Evolutionary conservation across 2,888 invertebrate species (phyloP).

Genomic region (Clusia tigrina): DNA sequence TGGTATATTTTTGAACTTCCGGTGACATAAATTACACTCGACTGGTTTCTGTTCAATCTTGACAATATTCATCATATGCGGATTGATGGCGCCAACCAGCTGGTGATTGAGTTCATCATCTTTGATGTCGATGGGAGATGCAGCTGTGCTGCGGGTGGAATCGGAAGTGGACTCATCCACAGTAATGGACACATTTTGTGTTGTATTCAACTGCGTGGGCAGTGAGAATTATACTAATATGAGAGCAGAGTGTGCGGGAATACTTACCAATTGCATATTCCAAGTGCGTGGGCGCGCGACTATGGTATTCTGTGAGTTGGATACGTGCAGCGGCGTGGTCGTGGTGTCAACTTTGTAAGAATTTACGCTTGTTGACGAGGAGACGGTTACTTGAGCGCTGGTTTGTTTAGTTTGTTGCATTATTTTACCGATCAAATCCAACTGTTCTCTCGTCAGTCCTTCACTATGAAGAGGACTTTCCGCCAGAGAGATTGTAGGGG

Average conservation of each 20-base stretch:
- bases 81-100: slow-evolving; percentile 55
- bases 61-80: slow-evolving; percentile 61
- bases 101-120: slow-evolving; percentile 51
- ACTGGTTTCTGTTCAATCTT: slow-evolving; percentile 82
- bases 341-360: slow-evolving; percentile 58
- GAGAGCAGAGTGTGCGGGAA: not conserved
- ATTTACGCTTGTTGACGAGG: slow-evolving; percentile 60
- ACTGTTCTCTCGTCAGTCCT: slow-evolving; percentile 75
- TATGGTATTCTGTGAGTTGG: slow-evolving; percentile 38
- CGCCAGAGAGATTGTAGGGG: slow-evolving; percentile 53
- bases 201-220: slow-evolving; percentile 4
- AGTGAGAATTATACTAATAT: not conserved
- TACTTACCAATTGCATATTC: slow-evolving; percentile 67
- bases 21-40: slow-evolving; percentile 93
- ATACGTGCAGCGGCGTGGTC: slow-evolving; percentile 33
- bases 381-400: slow-evolving; percentile 63
- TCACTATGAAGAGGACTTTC: slow-evolving; percentile 68
- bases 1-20: slow-evolving; percentile 96
- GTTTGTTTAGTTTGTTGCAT: slow-evolving; percentile 79
- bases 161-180: slow-evolving; percentile 52
- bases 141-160: slow-evolving; percentile 47
- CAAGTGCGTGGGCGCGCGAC: slow-evolving; percentile 66
- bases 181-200: slow-evolving; percentile 56
- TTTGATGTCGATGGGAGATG: slow-evolving; percentile 46
- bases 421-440: slow-evolving; percentile 79